Evolutionary conservation across 1,140 invertebrate genomes (phyloP), one percentile per base, ranked within the genome.

Genomic region (Zaprionus tsacasi): DNA sequence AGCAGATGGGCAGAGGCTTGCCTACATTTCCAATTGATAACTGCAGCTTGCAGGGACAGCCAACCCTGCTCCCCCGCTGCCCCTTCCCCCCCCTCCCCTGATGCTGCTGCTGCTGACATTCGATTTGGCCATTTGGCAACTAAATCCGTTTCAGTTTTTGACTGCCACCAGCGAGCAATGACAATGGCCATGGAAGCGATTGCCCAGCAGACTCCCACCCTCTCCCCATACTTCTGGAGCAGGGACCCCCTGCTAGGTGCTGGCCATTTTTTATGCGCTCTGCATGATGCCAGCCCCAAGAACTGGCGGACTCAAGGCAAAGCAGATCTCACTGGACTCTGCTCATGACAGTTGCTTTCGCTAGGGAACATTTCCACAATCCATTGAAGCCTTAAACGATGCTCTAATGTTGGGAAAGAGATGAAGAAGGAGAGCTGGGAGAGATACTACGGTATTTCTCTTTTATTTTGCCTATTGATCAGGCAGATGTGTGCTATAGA

Each of bases 101-200:
- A n/a, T 66, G 21, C 69, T 54, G 52, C 78, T 80, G 25, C 45
- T 27, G 57, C 17, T 67, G 60, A 63, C 45, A 64, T 54, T 73
- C 76, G 76, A 78, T 76, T 78, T 78, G 67, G 72, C 59, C 67
- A 59, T 78, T 75, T 78, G 76, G 76, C 76, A 78, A 67, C 72
- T 76, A 76, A 78, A 78, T 78, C 72, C 76, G 72, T 67, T 78
- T 78, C 71, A 74, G 71, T 69, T 74, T 74, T 78, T 74, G 59
- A 64, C 71, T 78, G 65, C 65, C 76, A 70, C 52, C 67, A 63
- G 43, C 72, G 67, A 65, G 40, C 76, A 78, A 61, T 58, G 76
- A 68, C 72, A 75, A 64, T 70, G 67, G 33, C 64, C 55, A 56
- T 40, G 63, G 11, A 64, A 25, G n/a, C n/a, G 36, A 55, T 69